phyloP scores from a whole-genome alignment of 2,113 vertebrate species.

The Labeo rohita region DNA sequence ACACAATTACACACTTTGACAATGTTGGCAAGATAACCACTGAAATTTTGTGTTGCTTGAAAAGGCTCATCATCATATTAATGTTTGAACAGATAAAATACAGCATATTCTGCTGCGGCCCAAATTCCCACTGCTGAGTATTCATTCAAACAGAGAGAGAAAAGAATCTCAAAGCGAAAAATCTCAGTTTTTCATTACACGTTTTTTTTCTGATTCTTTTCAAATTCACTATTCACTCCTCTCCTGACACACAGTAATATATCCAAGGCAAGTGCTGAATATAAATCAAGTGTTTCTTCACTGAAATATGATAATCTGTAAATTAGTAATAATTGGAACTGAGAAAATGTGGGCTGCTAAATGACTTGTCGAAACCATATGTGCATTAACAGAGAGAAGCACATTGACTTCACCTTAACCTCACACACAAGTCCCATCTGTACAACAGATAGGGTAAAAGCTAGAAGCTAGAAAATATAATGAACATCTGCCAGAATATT shows the following conservation, averaged over 20 bases:
- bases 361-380: conserved; percentile 13
- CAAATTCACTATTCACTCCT: background rate
- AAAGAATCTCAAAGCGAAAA: background rate
- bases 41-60: background rate
- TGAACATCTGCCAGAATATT: conserved; percentile 38
- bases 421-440: background rate
- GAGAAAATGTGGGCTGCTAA: conserved; percentile 6
- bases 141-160: background rate
- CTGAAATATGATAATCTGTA: conserved; percentile 29
- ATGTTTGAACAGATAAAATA: conserved; percentile 12
- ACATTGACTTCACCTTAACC: conserved; percentile 8
- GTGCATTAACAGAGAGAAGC: conserved; percentile 11
- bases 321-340: conserved; percentile 30
- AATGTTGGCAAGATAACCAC: background rate
- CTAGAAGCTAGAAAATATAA: conserved; percentile 27
- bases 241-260: background rate
- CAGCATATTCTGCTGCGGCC: background rate
- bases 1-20: conserved; percentile 13
- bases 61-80: conserved; percentile 9
- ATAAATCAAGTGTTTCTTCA: conserved; percentile 9
- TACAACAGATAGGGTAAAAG: conserved; percentile 3
- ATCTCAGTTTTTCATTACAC: conserved; percentile 16
- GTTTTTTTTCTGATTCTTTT: background rate
- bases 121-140: background rate
- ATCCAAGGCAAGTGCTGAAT: conserved; percentile 7